Base-by-base conservation (phyloP, 2,888 invertebrate species). In the Nysson spinosus region DNA sequence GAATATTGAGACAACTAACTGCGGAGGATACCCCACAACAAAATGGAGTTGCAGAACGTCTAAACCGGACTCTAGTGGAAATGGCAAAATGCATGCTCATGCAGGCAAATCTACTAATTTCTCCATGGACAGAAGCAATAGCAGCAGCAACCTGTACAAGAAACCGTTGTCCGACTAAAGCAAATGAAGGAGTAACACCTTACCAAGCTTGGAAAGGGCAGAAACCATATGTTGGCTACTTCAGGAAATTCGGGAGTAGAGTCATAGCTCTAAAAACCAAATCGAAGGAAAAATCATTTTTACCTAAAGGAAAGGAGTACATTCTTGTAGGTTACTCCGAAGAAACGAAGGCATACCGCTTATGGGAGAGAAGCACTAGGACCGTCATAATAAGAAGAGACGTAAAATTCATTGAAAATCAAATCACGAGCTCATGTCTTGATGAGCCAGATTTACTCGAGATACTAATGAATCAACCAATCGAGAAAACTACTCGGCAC, bases 111-210 rank as follows among this genome's bases (percentile, higher is more conserved):
- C 7, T 71, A 20, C 49, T 57, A 4, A 17, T 30, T 3, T 46
- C 7, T 9, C 32, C 71, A 4, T 75, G 71, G 71, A 68, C 61
- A 0, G 72, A 70, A 40, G 66, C 70, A 0, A 37, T 57, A n/a
- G 47, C 67, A 40, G 62, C 69, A 1, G 65, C 68, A 2, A 51
- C 46, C n/a, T n/a, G n/a, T n/a, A n/a, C n/a, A n/a, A n/a, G n/a
- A n/a, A n/a, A n/a, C n/a, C n/a, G n/a, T n/a, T n/a, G n/a, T n/a
- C n/a, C n/a, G n/a, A n/a, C n/a, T n/a, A n/a, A n/a, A n/a, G n/a
- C n/a, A n/a, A n/a, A n/a, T n/a, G n/a, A n/a, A n/a, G n/a, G n/a
- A n/a, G n/a, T n/a, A n/a, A n/a, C n/a, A n/a, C n/a, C n/a, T n/a
- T n/a, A n/a, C n/a, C n/a, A n/a, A n/a, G n/a, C n/a, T n/a, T n/a